Evolutionary conservation across 2,113 vertebrate species (phyloP), one percentile per base, ranked within the genome.

Genomic region (Genyomyrus donnyi): DNA sequence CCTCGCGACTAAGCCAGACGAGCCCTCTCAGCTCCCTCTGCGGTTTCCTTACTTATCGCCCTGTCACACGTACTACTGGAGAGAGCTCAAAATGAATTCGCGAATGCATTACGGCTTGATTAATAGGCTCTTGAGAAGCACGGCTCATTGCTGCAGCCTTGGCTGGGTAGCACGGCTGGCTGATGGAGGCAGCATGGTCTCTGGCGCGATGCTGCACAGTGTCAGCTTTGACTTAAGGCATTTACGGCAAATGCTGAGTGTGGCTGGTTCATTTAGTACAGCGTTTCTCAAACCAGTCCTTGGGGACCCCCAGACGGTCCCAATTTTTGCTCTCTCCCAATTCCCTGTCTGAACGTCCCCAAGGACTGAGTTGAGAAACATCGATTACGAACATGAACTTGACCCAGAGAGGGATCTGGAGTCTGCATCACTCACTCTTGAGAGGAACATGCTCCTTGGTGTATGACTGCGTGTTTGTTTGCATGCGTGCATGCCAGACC

Each of bases 371-470:
- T 62, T 62, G 24, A 62, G 56, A 62, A 62, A 62, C 24, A 77
- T 88, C 89, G 93, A 93, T 94, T 92, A 92, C 2, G 92, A 93
- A 90, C 91, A 93, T 88, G 92, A 90, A 92, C 90, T 89, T 92
- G 77, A 92, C 53, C 39, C 11, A 15, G 7, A 46, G 39, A 62
- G 52, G 50, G 86, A 39, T 53, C 9, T 80, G 19, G 45, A 77
- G 31, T 24, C n/a, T 48, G 5, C 13, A 49, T 45, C 62, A 70
- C 62, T 66, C n/a, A 27, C 7, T 10, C 24, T 62, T 62, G 7
- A n/a, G 58, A 62, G 58, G n/a, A 88, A 24, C 24, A n/a, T 49
- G 45, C 62, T 46, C 2, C n/a, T 21, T 39, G 24, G 46, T 21
- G 48, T 66, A 66, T 66, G 62, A 31, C 2, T 66, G n/a, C 8